A percentile compares a stretch with the other conserved stretches of the same genome.
Evolutionary conservation across 2,113 vertebrate genomes (phyloP).

Genomic region (Apteryx owenii): DNA sequence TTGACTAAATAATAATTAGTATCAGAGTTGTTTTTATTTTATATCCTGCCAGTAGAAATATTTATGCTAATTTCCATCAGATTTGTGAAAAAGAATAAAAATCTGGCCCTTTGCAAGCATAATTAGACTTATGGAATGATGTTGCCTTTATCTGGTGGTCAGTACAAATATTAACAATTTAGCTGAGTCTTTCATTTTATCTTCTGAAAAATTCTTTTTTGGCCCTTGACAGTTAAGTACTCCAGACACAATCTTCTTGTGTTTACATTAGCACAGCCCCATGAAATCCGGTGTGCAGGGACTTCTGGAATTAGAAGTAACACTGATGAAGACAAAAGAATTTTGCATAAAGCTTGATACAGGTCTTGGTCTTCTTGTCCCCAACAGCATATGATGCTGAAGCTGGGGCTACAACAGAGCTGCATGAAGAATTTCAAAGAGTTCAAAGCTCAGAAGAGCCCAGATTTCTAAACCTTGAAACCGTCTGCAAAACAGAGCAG

Average conservation of each 20-base stretch:
- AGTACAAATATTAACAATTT: slow-evolving; percentile 35
- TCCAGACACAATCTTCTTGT: background rate
- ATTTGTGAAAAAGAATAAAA: slow-evolving; percentile 44
- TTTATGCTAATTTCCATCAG: slow-evolving; percentile 44
- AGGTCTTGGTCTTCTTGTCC: background rate
- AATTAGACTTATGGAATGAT: slow-evolving; percentile 13
- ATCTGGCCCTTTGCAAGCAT: slow-evolving; percentile 14
- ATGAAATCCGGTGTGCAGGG: background rate
- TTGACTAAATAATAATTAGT: slow-evolving; percentile 54
- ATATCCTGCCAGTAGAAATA: slow-evolving; percentile 41
- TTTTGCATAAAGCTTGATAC: background rate
- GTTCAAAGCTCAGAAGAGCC: background rate
- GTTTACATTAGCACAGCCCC: background rate
- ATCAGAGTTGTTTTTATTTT: slow-evolving; percentile 5
- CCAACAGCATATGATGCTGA: background rate
- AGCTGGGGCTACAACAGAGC: background rate
- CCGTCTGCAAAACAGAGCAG: background rate
- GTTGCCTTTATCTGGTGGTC: slow-evolving; percentile 28
- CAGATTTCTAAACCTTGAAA: fast-evolving
- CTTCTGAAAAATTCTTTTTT: background rate
- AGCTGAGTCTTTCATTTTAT: background rate
- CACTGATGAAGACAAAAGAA: background rate
- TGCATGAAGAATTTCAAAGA: background rate
- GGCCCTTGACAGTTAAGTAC: background rate
- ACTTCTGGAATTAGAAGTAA: background rate